Conservation (phyloP, 92 coral and sea anemone genomes). For the Zoanthus gigantus region DNA sequence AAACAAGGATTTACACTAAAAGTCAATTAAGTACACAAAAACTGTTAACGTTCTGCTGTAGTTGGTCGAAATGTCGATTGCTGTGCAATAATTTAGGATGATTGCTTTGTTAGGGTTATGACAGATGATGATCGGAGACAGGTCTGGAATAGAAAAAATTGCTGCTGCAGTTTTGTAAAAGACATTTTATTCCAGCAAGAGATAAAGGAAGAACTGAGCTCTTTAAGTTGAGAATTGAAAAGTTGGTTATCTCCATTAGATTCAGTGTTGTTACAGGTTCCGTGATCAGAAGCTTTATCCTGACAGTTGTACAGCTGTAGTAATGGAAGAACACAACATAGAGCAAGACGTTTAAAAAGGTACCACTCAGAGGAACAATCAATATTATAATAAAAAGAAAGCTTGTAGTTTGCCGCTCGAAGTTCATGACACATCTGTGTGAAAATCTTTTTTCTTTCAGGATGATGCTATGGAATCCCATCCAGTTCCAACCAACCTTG, state of each 20-base stretch:
- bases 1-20: conserved; percentile 18
- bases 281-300: neutral
- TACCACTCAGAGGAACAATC: neutral
- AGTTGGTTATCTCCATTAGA: neutral
- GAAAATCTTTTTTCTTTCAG: neutral
- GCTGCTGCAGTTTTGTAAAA: neutral
- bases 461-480: neutral
- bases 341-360: neutral
- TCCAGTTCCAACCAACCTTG: neutral
- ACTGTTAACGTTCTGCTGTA: conserved; percentile 5
- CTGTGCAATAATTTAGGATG: conserved; percentile 8
- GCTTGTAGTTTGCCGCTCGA: neutral
- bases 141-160: neutral
- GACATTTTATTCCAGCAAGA: neutral
- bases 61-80: conserved; percentile 33
- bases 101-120: neutral
- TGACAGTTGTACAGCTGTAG: neutral
- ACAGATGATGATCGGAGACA: neutral
- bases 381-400: neutral
- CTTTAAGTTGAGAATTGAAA: neutral
- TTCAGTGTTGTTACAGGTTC: neutral
- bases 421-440: neutral
- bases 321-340: neutral
- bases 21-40: neutral
- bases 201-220: neutral